Evolutionary conservation across 2,888 invertebrate species (phyloP).

Genomic region (Catocala fraxini): DNA sequence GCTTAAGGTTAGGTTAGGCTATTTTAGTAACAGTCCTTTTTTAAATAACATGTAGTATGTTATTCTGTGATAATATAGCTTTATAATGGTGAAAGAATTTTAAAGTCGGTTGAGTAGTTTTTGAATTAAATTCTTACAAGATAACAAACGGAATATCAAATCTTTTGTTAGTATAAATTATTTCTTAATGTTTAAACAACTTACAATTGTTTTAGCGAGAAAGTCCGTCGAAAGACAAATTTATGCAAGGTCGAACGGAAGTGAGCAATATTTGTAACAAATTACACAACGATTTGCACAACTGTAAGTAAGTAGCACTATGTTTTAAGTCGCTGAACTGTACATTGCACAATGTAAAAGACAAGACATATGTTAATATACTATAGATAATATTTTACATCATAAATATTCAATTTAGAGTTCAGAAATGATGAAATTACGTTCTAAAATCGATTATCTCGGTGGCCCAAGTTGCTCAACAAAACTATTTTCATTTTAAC

Average conservation of each 20-base stretch:
- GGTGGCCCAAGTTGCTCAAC: conserved; percentile 13
- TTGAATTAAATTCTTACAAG: too few species aligned
- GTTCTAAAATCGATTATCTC: conserved; percentile 18
- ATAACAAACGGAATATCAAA: too few species aligned
- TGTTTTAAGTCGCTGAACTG: not conserved
- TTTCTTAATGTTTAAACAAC: too few species aligned
- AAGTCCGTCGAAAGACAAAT: not conserved
- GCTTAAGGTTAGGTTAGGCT: too few species aligned
- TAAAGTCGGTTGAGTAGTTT: too few species aligned
- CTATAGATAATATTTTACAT: not conserved
- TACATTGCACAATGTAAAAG: conserved; percentile 2
- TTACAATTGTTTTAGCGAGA: not conserved
- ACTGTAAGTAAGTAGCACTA: not conserved
- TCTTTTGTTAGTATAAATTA: too few species aligned
- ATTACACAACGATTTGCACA: conserved; percentile 1
- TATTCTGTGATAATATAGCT: too few species aligned
- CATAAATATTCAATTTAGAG: not conserved
- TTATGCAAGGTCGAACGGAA: too few species aligned
- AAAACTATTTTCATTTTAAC: conserved; percentile 13
- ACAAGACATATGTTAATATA: conserved; percentile 17
- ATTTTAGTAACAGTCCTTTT: too few species aligned
- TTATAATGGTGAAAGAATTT: too few species aligned
- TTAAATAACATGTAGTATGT: too few species aligned
- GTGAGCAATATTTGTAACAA: conserved; percentile 2
- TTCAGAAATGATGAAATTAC: conserved; percentile 9